Evolutionary conservation across 2,797 vertebrate species (phyloP), one percentile per base, ranked within the genome.

Genomic region (Peromyscus aztecus): DNA sequence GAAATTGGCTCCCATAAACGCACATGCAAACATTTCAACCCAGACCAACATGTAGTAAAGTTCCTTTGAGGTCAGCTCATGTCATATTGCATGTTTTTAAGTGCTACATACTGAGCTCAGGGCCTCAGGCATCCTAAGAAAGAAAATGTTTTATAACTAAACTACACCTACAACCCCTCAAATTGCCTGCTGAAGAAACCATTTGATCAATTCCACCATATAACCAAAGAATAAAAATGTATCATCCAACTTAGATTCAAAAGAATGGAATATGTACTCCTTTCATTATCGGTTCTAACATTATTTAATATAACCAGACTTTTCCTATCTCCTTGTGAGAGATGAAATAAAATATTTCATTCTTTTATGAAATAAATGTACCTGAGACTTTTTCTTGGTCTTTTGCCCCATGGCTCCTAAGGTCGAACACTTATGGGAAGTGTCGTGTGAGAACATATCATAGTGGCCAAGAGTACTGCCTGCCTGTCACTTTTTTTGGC

Each of bases 1-100:
- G 97, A 94, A 96, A 73, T 91, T 85, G 59, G 96, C 6, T 86
- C 88, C 97, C 69, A 75, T 97, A 94, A 80, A 14, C 75, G 94
- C 80, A 14, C 76, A 89, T 34, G 57, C 89, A 77, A 97, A 97
- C 31, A 90, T 96, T 93, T 92, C 97, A 96, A 91, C 14, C 40
- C 93, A 93, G 65, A 75, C 46, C 76, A 80, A 89, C 57, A 57
- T 81, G 49, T 81, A 96, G 8, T 90, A 92, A 97, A 96, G 85
- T 90, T 96, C 88, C 91, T 83, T 27, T 77, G 40, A 65, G 78
- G 77, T 97, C 84, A 82, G 55, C n/a, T 69, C 96, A 95, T 46
- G 14, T 92, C 87, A 71, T 84, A 96, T 96, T 73, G 7, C 29
- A 82, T 57, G 83, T 59, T 78, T 85, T 16, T 59, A 21, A 29